A percentile compares a stretch with the other conserved stretches of the same genome.
These are phyloP conservation scores for Nestor notabilis DNA, from an alignment of 2,113 vertebrate species.

Conservation along the genomic window DNA sequence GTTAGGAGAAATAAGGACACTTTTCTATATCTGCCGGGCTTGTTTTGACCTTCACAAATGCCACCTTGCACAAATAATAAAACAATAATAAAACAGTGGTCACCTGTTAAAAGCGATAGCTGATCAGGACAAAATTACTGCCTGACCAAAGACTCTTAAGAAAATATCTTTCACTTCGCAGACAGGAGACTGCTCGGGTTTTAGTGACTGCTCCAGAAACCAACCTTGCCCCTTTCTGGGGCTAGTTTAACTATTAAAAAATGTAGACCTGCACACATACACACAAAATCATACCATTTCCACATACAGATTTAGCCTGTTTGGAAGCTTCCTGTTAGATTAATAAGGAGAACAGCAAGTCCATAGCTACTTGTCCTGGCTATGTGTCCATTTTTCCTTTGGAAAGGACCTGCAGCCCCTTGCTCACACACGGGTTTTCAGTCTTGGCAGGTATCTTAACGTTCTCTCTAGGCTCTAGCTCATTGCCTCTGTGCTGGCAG, in stretches of 20 bases:
- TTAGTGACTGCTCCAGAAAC: background rate
- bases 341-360: background rate
- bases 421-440: background rate
- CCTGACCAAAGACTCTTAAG: background rate
- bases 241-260: background rate
- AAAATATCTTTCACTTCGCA: background rate
- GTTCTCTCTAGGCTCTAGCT: background rate
- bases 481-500: background rate
- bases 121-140: background rate
- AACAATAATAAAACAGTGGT: background rate
- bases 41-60: background rate
- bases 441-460: background rate
- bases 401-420: background rate
- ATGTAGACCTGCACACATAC: background rate
- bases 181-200: background rate
- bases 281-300: background rate
- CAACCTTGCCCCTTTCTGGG: background rate
- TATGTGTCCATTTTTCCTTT: background rate
- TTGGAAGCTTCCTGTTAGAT: background rate
- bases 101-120: background rate
- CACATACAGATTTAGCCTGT: background rate
- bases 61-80: background rate
- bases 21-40: background rate
- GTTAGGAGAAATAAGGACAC: background rate
- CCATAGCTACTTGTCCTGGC: background rate